phyloP scores from a whole-genome alignment of 2,888 invertebrate species.

The Napeogenes inachia region DNA sequence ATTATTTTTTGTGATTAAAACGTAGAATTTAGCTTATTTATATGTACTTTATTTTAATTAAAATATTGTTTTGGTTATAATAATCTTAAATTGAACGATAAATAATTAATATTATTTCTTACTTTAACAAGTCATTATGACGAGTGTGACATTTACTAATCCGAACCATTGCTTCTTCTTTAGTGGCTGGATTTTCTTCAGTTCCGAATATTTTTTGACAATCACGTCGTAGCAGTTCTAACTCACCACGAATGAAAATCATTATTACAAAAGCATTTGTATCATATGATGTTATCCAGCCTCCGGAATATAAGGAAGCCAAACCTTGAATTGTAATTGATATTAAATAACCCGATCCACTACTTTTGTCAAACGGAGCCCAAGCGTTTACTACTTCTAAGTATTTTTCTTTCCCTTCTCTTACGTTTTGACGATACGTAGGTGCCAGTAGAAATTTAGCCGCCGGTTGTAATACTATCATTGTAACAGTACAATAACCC shows the following conservation, averaged over 20 bases:
- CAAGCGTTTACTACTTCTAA: slow-evolving; percentile 58
- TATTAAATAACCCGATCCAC: slow-evolving; percentile 42
- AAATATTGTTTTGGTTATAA: too few species aligned
- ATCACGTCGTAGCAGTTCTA: slow-evolving; percentile 53
- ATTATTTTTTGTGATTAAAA: too few species aligned
- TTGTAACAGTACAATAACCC: slow-evolving; percentile 52
- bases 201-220: slow-evolving; percentile 48
- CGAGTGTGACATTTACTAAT: slow-evolving; percentile 51
- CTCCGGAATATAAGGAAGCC: slow-evolving; percentile 52
- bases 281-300: slow-evolving; percentile 62
- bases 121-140: slow-evolving; percentile 56
- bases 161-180: slow-evolving; percentile 36
- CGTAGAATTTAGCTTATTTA: too few species aligned
- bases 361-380: slow-evolving; percentile 58
- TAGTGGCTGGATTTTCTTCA: slow-evolving; percentile 25
- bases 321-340: slow-evolving; percentile 50
- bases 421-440: slow-evolving; percentile 35
- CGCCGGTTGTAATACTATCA: slow-evolving; percentile 50
- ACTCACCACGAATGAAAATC: slow-evolving; percentile 58
- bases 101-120: slow-evolving; percentile 34
- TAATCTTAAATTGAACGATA: too few species aligned
- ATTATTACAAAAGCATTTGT: slow-evolving; percentile 57
- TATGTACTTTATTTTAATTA: too few species aligned
- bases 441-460: slow-evolving; percentile 42
- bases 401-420: slow-evolving; percentile 47